These are phyloP conservation scores for Drosophila eugracilis DNA, from an alignment of 1,140 invertebrate species.

Conservation along the genomic window DNA sequence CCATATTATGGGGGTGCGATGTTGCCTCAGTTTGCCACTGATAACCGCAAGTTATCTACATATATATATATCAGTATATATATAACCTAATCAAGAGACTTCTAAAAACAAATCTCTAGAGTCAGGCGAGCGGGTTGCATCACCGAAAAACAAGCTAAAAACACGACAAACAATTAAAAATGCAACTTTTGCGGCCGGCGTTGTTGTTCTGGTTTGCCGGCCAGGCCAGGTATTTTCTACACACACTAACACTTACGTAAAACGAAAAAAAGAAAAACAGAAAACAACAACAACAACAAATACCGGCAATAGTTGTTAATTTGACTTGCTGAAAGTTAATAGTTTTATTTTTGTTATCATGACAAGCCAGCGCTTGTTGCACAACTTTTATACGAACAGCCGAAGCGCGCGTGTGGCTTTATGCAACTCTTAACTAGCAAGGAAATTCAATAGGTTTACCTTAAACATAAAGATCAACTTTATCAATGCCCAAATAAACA, in stretches of 20 bases:
- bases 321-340: conserved; percentile 44
- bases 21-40: conserved; percentile 35
- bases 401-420: conserved; percentile 20
- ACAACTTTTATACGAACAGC: conserved; percentile 21
- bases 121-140: conserved; percentile 25
- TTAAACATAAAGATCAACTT: no score
- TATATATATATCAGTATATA: conserved; percentile 19
- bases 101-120: background rate
- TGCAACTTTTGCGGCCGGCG: conserved; percentile 15
- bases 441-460: no score
- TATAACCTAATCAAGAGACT: background rate
- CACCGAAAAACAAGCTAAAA: conserved; percentile 4
- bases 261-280: background rate
- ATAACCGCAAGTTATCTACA: conserved; percentile 30
- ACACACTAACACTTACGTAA: conserved; percentile 45
- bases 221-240: conserved; percentile 6
- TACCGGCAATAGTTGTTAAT: conserved; percentile 54
- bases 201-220: conserved; percentile 34
- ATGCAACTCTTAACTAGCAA: no score
- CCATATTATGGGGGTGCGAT: conserved; percentile 72
- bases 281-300: no score
- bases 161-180: conserved; percentile 50
- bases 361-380: conserved; percentile 32
- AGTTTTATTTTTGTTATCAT: conserved; percentile 63
- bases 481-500: conserved; percentile 4